Evolutionary conservation across 2,888 invertebrate genomes (phyloP), one percentile per base, ranked within the genome.

Genomic region (Petrolisthes manimaculis): DNA sequence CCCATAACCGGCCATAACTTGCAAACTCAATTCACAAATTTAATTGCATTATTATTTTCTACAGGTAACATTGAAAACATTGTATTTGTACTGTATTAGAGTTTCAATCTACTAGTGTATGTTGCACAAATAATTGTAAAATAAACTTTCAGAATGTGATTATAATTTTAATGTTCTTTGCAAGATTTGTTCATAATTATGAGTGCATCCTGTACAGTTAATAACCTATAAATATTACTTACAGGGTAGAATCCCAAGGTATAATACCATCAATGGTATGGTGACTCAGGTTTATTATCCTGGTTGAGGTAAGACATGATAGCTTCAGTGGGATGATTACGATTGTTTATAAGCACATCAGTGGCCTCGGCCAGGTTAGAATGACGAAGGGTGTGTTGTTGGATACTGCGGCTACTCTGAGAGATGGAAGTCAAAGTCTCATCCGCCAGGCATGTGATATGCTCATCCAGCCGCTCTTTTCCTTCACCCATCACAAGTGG

Each of bases 91-190:
- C n/a, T n/a, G n/a, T n/a, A n/a, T n/a, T n/a, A n/a, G n/a, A n/a
- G n/a, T n/a, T n/a, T n/a, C n/a, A n/a, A n/a, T n/a, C n/a, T n/a
- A n/a, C n/a, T n/a, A n/a, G n/a, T n/a, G n/a, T n/a, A n/a, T n/a
- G n/a, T n/a, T n/a, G n/a, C n/a, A n/a, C n/a, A n/a, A n/a, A n/a
- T n/a, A n/a, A n/a, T n/a, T n/a, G n/a, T n/a, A n/a, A n/a, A n/a
- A n/a, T n/a, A n/a, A n/a, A n/a, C n/a, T n/a, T n/a, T n/a, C n/a
- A n/a, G n/a, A n/a, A n/a, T n/a, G n/a, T n/a, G n/a, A n/a, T n/a
- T n/a, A n/a, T 24, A 12, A 75, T 75, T 75, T 75, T 75, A 75
- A 75, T 75, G 75, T 75, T 75, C 75, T 75, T 75, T 75, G n/a
- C 75, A 75, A 75, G 75, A 75, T 12, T 75, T 75, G 24, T 24